Percentiles rank a stretch among this genome's conserved stretches.
Conservation (phyloP, 2,888 invertebrate species). For the Silvanus unidentatus region DNA sequence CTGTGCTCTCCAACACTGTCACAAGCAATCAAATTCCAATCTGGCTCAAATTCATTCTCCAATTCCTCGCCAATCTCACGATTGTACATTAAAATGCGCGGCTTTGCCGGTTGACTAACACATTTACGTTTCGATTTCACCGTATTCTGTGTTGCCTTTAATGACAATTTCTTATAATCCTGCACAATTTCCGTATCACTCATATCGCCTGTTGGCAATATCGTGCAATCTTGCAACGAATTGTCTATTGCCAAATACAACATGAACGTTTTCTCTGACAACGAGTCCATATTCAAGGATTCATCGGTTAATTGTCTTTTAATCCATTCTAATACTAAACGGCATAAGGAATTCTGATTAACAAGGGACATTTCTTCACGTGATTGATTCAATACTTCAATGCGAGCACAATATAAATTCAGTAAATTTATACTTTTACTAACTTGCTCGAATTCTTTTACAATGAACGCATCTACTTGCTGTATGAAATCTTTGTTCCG, state of each 20-base stretch:
- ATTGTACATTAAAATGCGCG: slow-evolving; percentile 57
- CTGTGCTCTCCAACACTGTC: slow-evolving; percentile 55
- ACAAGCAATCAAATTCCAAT: slow-evolving; percentile 58
- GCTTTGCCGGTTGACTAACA: slow-evolving; percentile 54
- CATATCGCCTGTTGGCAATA: slow-evolving; percentile 58
- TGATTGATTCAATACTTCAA: slow-evolving; percentile 70
- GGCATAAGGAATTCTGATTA: slow-evolving; percentile 55
- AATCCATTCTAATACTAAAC: slow-evolving; percentile 61
- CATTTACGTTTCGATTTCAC: slow-evolving; percentile 47
- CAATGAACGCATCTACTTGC: slow-evolving; percentile 65
- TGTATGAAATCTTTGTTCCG: slow-evolving; percentile 55
- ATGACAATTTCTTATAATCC: slow-evolving; percentile 60
- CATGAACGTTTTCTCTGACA: slow-evolving; percentile 65
- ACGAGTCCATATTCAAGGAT: slow-evolving; percentile 36
- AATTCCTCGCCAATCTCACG: slow-evolving; percentile 51
- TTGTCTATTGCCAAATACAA: slow-evolving; percentile 71
- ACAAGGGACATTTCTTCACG: slow-evolving; percentile 60
- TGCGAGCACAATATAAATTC: slow-evolving; percentile 60
- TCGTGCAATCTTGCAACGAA: slow-evolving; percentile 72
- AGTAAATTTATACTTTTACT: slow-evolving; percentile 58
- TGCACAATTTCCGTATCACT: slow-evolving; percentile 72
- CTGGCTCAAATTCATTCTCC: slow-evolving; percentile 51
- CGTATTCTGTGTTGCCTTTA: slow-evolving; percentile 39
- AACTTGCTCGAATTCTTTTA: slow-evolving; percentile 61
- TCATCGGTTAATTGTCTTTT: slow-evolving; percentile 44